Evolutionary conservation across 2,113 vertebrate genomes (phyloP).

Genomic region (Arvicanthis niloticus): DNA sequence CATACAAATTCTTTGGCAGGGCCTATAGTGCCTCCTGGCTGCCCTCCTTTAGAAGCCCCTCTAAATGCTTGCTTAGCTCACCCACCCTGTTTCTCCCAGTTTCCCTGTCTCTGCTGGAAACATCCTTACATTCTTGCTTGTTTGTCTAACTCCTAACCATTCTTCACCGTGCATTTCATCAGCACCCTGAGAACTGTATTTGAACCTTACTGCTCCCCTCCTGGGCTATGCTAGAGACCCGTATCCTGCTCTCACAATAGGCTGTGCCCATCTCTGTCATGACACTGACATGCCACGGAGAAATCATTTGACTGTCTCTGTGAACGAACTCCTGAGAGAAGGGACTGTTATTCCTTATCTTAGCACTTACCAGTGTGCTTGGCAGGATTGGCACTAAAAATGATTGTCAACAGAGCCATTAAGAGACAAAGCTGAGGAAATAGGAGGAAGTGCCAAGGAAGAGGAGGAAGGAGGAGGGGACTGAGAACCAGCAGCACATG

Average conservation of each 20-base stretch:
- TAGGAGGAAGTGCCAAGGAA: not conserved
- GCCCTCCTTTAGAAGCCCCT: conserved; percentile 42
- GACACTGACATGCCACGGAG: accelerated
- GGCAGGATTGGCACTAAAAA: not conserved
- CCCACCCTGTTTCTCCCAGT: not conserved
- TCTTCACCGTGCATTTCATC: not conserved
- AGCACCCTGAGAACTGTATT: not conserved
- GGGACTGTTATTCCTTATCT: not conserved
- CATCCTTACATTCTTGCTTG: not conserved
- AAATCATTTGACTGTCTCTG: not conserved
- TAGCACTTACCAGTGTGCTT: not conserved
- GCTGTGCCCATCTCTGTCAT: not conserved
- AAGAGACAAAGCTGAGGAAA: not conserved
- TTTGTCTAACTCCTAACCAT: conserved; percentile 13
- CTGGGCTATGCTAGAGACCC: not conserved
- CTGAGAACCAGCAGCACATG: not conserved
- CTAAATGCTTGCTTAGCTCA: not conserved
- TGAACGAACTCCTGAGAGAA: not conserved
- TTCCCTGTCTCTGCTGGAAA: not conserved
- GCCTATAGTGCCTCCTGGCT: not conserved
- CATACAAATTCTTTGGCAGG: conserved; percentile 50
- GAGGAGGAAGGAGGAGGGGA: not conserved
- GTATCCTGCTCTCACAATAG: not conserved
- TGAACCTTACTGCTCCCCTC: not conserved
- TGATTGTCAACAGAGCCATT: not conserved